Base-by-base conservation (phyloP, 2,888 invertebrate genomes). In the Serripes groenlandicus region DNA sequence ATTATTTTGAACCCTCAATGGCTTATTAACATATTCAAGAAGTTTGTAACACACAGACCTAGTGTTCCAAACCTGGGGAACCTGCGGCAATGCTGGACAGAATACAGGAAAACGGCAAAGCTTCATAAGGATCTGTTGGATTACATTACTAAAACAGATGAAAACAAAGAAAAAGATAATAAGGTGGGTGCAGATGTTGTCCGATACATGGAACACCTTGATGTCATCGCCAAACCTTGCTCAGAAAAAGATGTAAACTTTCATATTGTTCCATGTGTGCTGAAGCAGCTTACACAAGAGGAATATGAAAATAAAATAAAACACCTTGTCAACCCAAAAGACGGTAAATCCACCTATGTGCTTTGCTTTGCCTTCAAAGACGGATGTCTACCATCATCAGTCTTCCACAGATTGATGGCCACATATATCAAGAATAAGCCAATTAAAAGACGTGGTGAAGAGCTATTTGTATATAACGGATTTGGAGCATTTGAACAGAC, bases 21-120 rank as follows among this genome's bases (percentile, higher is more conserved):
- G 82, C 79, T 85, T 7, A 75, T 85, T 60, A 78, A 82, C 62
- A 81, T 76, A 1, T 85, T 85, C 58, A 85, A 73, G 58, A 76
- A 78, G 28, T 85, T 85, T 71, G 69, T 85, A 18, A 75, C 84
- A 26, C 80, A 78, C n/a, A n/a, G n/a, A n/a, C n/a, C n/a, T n/a
- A n/a, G n/a, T n/a, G n/a, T n/a, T n/a, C n/a, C n/a, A n/a, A n/a
- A n/a, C n/a, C n/a, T n/a, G n/a, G n/a, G n/a, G n/a, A n/a, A n/a
- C n/a, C n/a, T n/a, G n/a, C n/a, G n/a, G n/a, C n/a, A n/a, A n/a
- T n/a, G n/a, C n/a, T 71, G 71, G 71, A 21, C 15, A 26, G 58
- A 71, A 34, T 71, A 71, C 26, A 30, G 35, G 4, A 35, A 35
- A 5, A n/a, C 23, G 11, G 71, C 71, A 34, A 71, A 35, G 21